A percentile compares a stretch with the other conserved stretches of the same genome.
Conservation (phyloP, 1,140 invertebrate genomes). For the Tyrophagus putrescentiae region DNA sequence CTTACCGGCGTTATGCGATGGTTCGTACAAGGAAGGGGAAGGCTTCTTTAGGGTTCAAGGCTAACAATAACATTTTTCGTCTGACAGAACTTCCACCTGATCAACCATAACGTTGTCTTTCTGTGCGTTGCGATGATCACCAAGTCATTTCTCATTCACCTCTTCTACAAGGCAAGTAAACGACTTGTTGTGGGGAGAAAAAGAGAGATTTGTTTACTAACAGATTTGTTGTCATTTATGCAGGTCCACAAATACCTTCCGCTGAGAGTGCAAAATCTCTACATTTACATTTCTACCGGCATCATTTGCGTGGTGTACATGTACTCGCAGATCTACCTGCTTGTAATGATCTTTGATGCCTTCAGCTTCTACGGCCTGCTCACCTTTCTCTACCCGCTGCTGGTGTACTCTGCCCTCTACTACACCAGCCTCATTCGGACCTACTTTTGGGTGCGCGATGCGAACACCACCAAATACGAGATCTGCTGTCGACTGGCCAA, state of each 20-base stretch:
- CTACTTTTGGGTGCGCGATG: neutral
- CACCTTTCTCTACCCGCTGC: slow-evolving; percentile 22
- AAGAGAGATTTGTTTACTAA: neutral
- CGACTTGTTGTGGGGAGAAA: slow-evolving; percentile 10
- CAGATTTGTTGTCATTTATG: neutral
- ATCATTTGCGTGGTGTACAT: slow-evolving; percentile 12
- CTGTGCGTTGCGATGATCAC: slow-evolving; percentile 64
- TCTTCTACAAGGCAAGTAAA: slow-evolving; percentile 36
- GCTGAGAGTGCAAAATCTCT: neutral
- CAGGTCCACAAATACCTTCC: slow-evolving; percentile 16
- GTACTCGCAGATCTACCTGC: slow-evolving; percentile 1
- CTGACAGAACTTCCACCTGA: slow-evolving; percentile 85
- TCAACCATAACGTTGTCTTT: slow-evolving; percentile 65
- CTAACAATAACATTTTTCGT: slow-evolving; percentile 24
- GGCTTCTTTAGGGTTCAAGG: too few species aligned
- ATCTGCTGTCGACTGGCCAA: neutral
- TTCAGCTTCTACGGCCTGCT: slow-evolving; percentile 19
- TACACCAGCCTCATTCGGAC: slow-evolving; percentile 22
- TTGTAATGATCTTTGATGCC: slow-evolving; percentile 8
- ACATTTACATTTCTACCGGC: slow-evolving; percentile 2
- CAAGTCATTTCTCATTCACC: slow-evolving; percentile 56
- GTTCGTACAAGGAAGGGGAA: slow-evolving; percentile 41
- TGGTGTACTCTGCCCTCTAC: slow-evolving; percentile 23
- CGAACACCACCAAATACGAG: slow-evolving; percentile 1
- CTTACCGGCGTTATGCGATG: slow-evolving; percentile 69